Percentiles rank a stretch among this genome's conserved stretches.
phyloP scores from a whole-genome alignment of 2,113 vertebrate species.

The Salminus brasiliensis region DNA sequence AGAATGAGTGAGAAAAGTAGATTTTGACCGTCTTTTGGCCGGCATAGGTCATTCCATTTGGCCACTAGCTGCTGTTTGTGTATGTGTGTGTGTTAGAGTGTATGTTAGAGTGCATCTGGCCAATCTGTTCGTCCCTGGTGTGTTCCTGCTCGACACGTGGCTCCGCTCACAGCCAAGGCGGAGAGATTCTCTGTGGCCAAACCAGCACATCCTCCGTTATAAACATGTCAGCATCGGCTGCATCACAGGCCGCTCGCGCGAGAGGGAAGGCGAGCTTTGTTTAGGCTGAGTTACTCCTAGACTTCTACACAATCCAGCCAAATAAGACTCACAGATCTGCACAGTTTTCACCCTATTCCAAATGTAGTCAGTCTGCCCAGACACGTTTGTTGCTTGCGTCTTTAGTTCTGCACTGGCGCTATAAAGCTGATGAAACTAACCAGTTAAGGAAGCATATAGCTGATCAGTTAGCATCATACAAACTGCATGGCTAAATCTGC shows the following conservation, averaged over 20 bases:
- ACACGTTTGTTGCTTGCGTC: background rate
- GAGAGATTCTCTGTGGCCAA: conserved; percentile 13
- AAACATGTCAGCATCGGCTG: conserved; percentile 37
- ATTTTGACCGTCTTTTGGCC: background rate
- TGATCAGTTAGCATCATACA: too few species aligned
- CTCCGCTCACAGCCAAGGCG: conserved; percentile 1
- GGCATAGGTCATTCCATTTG: background rate
- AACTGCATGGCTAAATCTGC: too few species aligned
- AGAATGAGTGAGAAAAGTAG: background rate
- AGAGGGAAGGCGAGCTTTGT: conserved; percentile 15
- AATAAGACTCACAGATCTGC: background rate
- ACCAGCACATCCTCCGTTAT: conserved; percentile 21
- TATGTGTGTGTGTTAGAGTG: conserved; percentile 32
- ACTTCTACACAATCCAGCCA: background rate
- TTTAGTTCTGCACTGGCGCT: too few species aligned
- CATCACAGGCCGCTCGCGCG: conserved; percentile 15
- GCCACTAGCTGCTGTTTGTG: conserved; percentile 1
- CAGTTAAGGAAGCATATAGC: too few species aligned
- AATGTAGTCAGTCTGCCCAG: background rate
- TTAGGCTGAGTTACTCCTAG: conserved; percentile 28
- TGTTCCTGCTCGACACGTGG: conserved; percentile 32
- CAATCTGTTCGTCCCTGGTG: conserved; percentile 23
- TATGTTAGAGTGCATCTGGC: conserved; percentile 34
- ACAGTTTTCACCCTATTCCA: background rate
- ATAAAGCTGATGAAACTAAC: too few species aligned